Base-by-base conservation (phyloP, 2,797 vertebrate genomes). In the Carcharodon carcharias region DNA sequence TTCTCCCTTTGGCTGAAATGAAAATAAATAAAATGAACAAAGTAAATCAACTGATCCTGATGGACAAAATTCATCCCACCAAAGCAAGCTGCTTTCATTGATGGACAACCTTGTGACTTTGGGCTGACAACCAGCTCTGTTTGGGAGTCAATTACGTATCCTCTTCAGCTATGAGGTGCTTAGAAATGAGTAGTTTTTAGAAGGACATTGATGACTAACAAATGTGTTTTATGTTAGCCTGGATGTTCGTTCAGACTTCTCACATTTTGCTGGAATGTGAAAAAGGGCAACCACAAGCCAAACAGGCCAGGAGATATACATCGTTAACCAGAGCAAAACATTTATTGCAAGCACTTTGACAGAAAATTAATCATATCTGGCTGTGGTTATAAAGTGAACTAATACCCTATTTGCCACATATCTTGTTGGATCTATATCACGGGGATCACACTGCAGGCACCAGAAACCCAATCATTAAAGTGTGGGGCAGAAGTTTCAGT, bases 151-250 rank as follows among this genome's bases (percentile, higher is more conserved):
- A n/a, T n/a, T 93, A 45, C 1, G 9, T 23, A 26, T 18, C 40
- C 63, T 45, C 18, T 54, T 4, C n/a, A 63, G 16, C 89, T 31
- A 89, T 12, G 28, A 63, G 35, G 58, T 67, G 8, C n/a, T 18
- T 23, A 28, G 91, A 93, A 93, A 67, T 65, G n/a, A 93, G 56
- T 58, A 63, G 21, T 92, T 5, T n/a, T 61, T 92, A n/a, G n/a
- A 45, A 67, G 18, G 61, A 93, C 21, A 21, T 67, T 26, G 18
- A 45, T 40, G 63, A 7, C 63, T 93, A 63, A 54, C 23, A 45
- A 85, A 67, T 93, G 40, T 67, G 91, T 93, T 93, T 93, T 65
- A 40, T 93, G 21, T 93, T 67, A 93, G 63, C n/a, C 9, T 45
- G 63, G 45, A 1, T 40, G n/a, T 40, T 93, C 0, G 9, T 93